These are phyloP conservation scores for Tetramorium bicarinatum DNA, from an alignment of 2,888 invertebrate species.

Conservation along the genomic window DNA sequence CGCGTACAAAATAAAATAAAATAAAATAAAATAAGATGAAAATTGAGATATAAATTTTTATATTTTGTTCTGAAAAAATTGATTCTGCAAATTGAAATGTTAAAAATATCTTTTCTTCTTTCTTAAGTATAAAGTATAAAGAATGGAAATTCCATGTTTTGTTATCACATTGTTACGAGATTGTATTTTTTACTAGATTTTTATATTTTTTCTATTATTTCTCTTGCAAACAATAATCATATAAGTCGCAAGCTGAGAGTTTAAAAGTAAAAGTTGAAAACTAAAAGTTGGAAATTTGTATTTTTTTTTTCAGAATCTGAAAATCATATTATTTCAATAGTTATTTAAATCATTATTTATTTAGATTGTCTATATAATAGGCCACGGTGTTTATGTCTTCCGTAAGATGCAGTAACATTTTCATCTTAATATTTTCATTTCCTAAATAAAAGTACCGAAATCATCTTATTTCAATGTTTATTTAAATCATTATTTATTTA, in stretches of 20 bases:
- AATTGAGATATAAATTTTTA: background rate
- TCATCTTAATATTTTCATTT: too few relatives aligned
- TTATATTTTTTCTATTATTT: background rate
- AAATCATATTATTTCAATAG: background rate
- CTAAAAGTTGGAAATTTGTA: background rate
- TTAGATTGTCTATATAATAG: background rate
- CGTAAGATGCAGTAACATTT: too few relatives aligned
- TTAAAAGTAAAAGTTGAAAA: slow-evolving; percentile 4
- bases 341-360: background rate
- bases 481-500: background rate
- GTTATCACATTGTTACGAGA: background rate
- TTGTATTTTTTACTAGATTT: background rate
- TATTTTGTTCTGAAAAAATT: background rate
- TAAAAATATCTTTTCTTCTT: background rate
- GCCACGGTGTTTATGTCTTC: background rate
- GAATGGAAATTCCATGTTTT: background rate
- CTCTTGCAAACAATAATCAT: background rate
- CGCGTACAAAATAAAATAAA: too few relatives aligned
- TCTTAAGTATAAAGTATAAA: background rate
- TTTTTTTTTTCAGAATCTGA: background rate
- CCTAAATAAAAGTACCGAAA: too few relatives aligned
- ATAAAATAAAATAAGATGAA: background rate
- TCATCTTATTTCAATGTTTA: background rate
- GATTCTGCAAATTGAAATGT: background rate
- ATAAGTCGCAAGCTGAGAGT: background rate